Base-by-base conservation (phyloP, 2,888 invertebrate species). In the Pyrrhia umbra region DNA sequence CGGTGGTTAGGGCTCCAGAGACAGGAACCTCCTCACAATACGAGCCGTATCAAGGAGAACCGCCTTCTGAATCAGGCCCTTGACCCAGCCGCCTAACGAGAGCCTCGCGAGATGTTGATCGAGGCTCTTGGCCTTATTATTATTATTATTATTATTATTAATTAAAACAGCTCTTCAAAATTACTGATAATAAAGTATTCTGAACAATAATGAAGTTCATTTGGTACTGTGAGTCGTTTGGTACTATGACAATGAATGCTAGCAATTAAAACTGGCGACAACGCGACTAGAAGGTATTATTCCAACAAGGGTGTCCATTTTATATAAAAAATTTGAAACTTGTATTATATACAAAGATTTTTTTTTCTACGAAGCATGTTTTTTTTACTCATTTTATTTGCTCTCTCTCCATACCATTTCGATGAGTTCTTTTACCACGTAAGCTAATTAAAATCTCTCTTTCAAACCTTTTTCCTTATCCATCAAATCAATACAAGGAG, bases 191-290 rank as follows among this genome's bases (percentile, higher is more conserved):
- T 54, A 18, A 16, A 34, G 25, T 52, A 50, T 45, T 73, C 21
- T 46, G 9, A 55, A 21, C 39, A 50, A 13, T 34, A 25, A 73
- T 73, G 52, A 54, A 45, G 59, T 39, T 27, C 23, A 18, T 50
- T 39, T 21, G 18, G 6, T 6, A 13, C 16, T 18, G 23, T 40
- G 37, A 34, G 20, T 65, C 30, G 8, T 0, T n/a, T n/a, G n/a
- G n/a, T n/a, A n/a, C n/a, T 51, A 60, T 16, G 25, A 21, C 51
- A 56, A 56, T 68, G 20, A 43, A 68, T 54, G 25, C 16, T 18
- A 10, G 15, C 57, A 67, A 72, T 72, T 67, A 60, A 59, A 55
- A 62, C 15, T 40, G 45, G 56, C 30, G 56, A 63, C 62, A 67
- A 57, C 37, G 18, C 45, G 51, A 56, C 57, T 59, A 46, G 45